Conservation (phyloP, 2,113 vertebrate genomes). For the Stegastes partitus region DNA sequence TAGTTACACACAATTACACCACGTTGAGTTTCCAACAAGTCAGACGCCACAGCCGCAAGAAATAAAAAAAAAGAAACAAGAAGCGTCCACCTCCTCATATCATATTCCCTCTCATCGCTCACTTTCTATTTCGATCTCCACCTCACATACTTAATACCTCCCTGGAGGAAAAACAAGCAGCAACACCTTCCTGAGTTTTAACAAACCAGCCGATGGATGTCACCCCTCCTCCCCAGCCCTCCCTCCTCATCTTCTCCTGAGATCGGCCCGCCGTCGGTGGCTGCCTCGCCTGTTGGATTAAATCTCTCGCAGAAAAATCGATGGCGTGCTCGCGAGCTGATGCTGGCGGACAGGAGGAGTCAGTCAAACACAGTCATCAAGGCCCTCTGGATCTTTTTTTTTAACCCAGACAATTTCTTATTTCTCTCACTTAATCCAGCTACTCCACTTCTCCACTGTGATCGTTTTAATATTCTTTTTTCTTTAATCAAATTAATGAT, state of each 20-base stretch:
- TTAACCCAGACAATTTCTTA: slow-evolving; percentile 11
- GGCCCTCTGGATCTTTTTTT: slow-evolving; percentile 28
- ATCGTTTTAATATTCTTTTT: slow-evolving; percentile 4
- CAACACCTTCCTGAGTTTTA: slow-evolving; percentile 53
- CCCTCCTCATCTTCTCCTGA: slow-evolving; percentile 19
- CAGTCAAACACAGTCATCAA: slow-evolving; percentile 62
- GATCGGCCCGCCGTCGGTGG: slow-evolving; percentile 37
- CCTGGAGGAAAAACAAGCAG: slow-evolving; percentile 66
- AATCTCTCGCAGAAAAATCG: slow-evolving; percentile 74
- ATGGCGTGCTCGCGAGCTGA: slow-evolving; percentile 58
- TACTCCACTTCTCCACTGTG: neutral
- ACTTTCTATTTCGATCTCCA: slow-evolving; percentile 59
- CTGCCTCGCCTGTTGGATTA: slow-evolving; percentile 62
- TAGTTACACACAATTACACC: slow-evolving; percentile 62
- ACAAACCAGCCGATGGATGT: slow-evolving; percentile 54
- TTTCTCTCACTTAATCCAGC: slow-evolving; percentile 31
- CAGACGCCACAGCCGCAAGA: slow-evolving; percentile 1
- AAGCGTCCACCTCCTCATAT: slow-evolving; percentile 49
- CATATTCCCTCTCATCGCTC: slow-evolving; percentile 56
- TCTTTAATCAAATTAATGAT: slow-evolving; percentile 5
- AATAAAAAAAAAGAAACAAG: neutral
- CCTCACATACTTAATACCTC: slow-evolving; percentile 65
- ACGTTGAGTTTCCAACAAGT: slow-evolving; percentile 44
- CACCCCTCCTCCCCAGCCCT: neutral
- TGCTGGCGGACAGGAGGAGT: slow-evolving; percentile 58